Conservation (phyloP, 2,113 vertebrate genomes). For the Seriola aureovittata region DNA sequence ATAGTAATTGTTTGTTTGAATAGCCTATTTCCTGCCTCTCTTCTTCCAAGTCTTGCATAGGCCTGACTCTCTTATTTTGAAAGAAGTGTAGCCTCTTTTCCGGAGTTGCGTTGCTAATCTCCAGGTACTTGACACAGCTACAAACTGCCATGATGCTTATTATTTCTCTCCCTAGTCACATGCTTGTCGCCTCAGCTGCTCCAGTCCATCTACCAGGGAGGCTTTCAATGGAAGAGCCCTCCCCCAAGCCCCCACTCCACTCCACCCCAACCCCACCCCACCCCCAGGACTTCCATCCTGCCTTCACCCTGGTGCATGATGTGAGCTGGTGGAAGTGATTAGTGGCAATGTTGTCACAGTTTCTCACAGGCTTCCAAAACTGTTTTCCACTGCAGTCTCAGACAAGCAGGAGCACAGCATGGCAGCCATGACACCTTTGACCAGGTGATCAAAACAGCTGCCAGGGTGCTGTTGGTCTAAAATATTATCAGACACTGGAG, state of each 20-base stretch:
- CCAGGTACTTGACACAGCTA: neutral
- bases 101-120: neutral
- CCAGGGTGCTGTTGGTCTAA: neutral
- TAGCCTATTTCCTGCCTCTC: neutral
- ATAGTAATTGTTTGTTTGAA: neutral
- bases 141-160: slow-evolving; percentile 58
- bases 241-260: neutral
- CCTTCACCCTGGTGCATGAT: slow-evolving; percentile 26
- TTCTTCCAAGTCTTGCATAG: neutral
- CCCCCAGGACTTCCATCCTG: neutral
- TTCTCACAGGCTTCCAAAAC: neutral
- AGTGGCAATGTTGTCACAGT: slow-evolving; percentile 10
- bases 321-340: slow-evolving; percentile 24
- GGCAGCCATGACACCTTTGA: slow-evolving; percentile 51
- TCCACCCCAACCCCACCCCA: neutral
- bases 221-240: slow-evolving; percentile 44
- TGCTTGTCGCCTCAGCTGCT: slow-evolving; percentile 83
- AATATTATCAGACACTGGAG: slow-evolving; percentile 4
- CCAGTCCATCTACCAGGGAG: slow-evolving; percentile 68
- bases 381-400: neutral
- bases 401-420: neutral
- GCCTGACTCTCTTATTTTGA: slow-evolving; percentile 60
- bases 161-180: slow-evolving; percentile 64
- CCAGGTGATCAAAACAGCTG: slow-evolving; percentile 8
- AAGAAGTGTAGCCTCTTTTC: neutral